Evolutionary conservation across 2,113 vertebrate species (phyloP).

Genomic region (Ranitomeya variabilis): DNA sequence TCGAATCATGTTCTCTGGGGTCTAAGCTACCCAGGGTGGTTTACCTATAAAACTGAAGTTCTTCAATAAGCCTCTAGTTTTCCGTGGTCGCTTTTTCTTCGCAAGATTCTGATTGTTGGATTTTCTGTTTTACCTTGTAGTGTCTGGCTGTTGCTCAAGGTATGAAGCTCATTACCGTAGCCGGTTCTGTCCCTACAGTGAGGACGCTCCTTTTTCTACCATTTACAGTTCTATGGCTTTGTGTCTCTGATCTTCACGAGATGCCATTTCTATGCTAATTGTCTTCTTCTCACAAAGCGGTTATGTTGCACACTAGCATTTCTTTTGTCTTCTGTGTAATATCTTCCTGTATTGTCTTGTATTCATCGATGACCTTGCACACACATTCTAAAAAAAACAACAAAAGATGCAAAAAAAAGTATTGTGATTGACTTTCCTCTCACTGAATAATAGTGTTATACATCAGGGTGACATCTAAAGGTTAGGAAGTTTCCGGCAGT

Average conservation of each 20-base stretch:
- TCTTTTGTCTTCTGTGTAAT: not conserved
- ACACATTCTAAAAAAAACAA: not conserved
- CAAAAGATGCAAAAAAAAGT: not conserved
- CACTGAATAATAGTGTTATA: not conserved
- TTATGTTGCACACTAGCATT: conserved; percentile 22
- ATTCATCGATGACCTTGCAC: conserved; percentile 33
- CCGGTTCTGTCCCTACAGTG: not conserved
- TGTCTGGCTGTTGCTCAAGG: not conserved
- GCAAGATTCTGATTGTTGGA: not conserved
- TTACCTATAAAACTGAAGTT: not conserved
- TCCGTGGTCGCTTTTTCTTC: not conserved
- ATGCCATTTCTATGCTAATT: conserved; percentile 22
- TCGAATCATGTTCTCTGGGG: too few relatives aligned
- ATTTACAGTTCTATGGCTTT: not conserved
- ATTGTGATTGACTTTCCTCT: conserved; percentile 20
- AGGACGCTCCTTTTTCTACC: not conserved
- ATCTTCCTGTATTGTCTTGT: conserved; percentile 32
- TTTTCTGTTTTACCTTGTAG: not conserved
- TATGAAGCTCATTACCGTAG: not conserved
- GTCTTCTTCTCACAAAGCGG: not conserved
- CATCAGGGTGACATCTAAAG: conserved; percentile 1
- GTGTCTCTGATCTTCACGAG: conserved; percentile 21
- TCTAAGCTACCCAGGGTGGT: too few relatives aligned
- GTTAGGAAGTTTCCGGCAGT: conserved; percentile 16
- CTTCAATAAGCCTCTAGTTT: not conserved